phyloP scores from a whole-genome alignment of 1,140 invertebrate genomes.

The Drosophila littoralis region DNA sequence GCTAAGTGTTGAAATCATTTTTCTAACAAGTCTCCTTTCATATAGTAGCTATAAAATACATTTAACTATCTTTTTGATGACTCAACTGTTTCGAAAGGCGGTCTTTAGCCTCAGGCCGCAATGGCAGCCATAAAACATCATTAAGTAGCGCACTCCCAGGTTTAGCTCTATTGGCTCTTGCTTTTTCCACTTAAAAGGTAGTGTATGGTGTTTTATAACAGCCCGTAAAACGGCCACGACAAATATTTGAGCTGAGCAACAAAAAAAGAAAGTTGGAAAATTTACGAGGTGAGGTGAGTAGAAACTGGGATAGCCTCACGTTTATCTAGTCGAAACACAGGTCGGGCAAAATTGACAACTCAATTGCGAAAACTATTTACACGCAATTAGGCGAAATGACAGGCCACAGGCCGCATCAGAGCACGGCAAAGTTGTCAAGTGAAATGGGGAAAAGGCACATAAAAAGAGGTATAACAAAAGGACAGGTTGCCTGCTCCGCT shows the following conservation, averaged over 20 bases:
- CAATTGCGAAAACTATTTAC: conserved; percentile 56
- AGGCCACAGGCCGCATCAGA: conserved; percentile 16
- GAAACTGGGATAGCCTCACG: conserved; percentile 7
- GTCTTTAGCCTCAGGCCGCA: neutral
- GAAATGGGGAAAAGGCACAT: conserved; percentile 39
- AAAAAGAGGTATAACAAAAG: conserved; percentile 41
- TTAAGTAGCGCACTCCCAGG: conserved; percentile 15
- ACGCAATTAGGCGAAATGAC: conserved; percentile 55
- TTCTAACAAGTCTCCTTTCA: neutral
- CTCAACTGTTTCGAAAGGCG: neutral
- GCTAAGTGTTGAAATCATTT: neutral
- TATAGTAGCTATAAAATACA: neutral
- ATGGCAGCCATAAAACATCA: conserved; percentile 9
- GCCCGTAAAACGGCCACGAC: conserved; percentile 35
- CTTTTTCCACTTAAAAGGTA: conserved; percentile 12
- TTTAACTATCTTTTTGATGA: conserved; percentile 7
- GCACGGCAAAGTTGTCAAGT: conserved; percentile 41
- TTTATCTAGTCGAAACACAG: conserved; percentile 18
- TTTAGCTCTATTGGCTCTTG: neutral
- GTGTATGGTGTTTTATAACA: conserved; percentile 26
- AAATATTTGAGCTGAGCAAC: conserved; percentile 42
- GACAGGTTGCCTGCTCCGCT: conserved; percentile 2
- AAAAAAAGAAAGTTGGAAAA: conserved; percentile 22
- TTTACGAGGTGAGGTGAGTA: conserved; percentile 29
- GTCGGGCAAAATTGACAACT: conserved; percentile 49